phyloP scores from a whole-genome alignment of 1,140 invertebrate species.

The Pogonomyrmex californicus region DNA sequence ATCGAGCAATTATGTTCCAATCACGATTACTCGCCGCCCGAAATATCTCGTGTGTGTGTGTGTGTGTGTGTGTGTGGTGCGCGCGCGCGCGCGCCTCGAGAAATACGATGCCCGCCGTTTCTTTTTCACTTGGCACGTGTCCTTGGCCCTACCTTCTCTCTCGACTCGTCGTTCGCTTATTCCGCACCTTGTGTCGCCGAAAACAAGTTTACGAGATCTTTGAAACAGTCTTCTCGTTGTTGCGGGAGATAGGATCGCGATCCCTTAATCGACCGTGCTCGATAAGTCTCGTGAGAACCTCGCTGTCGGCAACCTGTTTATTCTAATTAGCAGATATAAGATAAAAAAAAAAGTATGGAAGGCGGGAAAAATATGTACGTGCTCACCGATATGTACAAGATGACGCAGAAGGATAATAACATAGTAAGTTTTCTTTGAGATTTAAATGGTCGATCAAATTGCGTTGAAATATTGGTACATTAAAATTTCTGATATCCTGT shows the following conservation, averaged over 20 bases:
- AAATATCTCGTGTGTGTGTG: not conserved
- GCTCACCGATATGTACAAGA: not conserved
- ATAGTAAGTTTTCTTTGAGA: not conserved
- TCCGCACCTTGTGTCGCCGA: constrained; percentile 11
- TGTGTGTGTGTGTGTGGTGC: too few species aligned
- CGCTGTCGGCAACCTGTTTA: constrained; percentile 73
- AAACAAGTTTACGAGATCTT: constrained; percentile 74
- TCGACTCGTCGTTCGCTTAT: not conserved
- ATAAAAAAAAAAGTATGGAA: not conserved
- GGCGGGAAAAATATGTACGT: not conserved
- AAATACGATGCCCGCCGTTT: not conserved
- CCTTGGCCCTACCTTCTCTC: constrained; percentile 8
- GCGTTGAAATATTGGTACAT: not conserved
- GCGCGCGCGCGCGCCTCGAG: not conserved
- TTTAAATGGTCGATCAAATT: constrained; percentile 6
- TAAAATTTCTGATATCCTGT: not conserved
- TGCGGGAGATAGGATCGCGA: constrained; percentile 69
- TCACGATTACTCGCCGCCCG: not conserved
- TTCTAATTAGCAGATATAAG: constrained; percentile 71
- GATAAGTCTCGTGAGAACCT: constrained; percentile 64
- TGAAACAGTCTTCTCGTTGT: constrained; percentile 55
- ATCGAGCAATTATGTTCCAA: constrained; percentile 62
- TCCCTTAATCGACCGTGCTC: constrained; percentile 65
- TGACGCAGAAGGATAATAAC: not conserved
- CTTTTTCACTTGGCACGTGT: constrained; percentile 56